Conservation (phyloP, 2,888 invertebrate species). For the Myathropa florea region DNA sequence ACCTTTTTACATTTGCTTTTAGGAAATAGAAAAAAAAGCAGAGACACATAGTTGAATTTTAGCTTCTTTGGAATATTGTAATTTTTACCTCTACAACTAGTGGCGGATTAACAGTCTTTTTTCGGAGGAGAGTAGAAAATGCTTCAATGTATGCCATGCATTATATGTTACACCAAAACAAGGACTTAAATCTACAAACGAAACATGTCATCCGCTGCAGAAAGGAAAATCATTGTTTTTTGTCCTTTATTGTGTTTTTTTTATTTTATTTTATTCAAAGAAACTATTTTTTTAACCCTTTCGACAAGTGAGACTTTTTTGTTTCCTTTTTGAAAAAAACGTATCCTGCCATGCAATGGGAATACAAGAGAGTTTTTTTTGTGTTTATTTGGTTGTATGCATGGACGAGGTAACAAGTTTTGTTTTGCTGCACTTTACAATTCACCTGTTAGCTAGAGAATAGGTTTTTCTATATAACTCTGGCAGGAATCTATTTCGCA, state of each 20-base stretch:
- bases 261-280: constrained; percentile 31
- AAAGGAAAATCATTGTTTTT: constrained; percentile 16
- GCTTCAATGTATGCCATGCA: constrained; percentile 5
- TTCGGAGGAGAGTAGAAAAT: constrained; percentile 1
- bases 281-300: constrained; percentile 24
- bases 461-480: neutral
- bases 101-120: constrained; percentile 35
- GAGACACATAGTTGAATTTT: constrained; percentile 8
- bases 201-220: constrained; percentile 15
- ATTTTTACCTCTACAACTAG: constrained; percentile 53
- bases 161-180: constrained; percentile 16
- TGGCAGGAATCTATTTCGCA: neutral
- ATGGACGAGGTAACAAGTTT: constrained; percentile 23
- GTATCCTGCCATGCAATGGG: constrained; percentile 33
- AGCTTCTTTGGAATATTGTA: constrained; percentile 27
- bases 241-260: constrained; percentile 27
- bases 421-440: constrained; percentile 37
- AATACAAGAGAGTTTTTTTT: constrained; percentile 42
- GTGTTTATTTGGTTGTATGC: neutral
- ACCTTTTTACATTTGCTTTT: constrained; percentile 1
- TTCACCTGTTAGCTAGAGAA: constrained; percentile 50
- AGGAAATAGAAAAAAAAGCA: constrained; percentile 11
- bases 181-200: constrained; percentile 30
- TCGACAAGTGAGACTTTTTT: constrained; percentile 27
- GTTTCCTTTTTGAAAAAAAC: constrained; percentile 11